These are phyloP conservation scores for Conchocele bisecta DNA, from an alignment of 2,888 invertebrate genomes.

Conservation along the genomic window DNA sequence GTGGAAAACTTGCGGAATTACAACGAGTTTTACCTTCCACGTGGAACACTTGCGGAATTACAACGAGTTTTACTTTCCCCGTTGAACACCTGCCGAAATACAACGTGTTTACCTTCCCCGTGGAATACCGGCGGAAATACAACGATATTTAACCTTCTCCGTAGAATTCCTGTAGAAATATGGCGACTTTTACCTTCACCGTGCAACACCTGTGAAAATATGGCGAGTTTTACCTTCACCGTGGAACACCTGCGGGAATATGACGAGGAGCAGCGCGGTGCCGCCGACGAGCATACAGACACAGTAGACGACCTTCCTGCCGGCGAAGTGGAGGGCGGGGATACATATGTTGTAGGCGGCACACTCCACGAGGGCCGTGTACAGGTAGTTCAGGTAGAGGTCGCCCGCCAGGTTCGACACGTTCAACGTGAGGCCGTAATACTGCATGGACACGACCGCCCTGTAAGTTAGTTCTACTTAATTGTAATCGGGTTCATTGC, in stretches of 20 bases:
- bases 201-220: no score
- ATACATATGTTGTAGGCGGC: conserved; percentile 66
- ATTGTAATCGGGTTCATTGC: no score
- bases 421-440: conserved; percentile 73
- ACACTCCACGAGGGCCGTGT: conserved; percentile 70
- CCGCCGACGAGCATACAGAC: conserved; percentile 68
- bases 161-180: no score
- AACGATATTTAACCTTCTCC: no score
- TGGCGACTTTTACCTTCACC: no score
- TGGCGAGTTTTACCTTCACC: no score
- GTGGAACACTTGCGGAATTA: conserved; percentile 1
- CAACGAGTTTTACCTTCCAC: no score
- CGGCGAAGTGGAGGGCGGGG: conserved; percentile 63
- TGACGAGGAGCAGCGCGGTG: background rate
- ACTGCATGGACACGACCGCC: conserved; percentile 72
- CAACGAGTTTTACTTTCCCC: background rate
- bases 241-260: background rate
- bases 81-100: conserved; percentile 1
- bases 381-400: conserved; percentile 71
- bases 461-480: no score
- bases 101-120: no score
- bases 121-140: no score
- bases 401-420: conserved; percentile 70
- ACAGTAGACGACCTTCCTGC: conserved; percentile 67
- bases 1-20: no score